phyloP scores from a whole-genome alignment of 1,140 invertebrate genomes.

The Conopomorpha cramerella region DNA sequence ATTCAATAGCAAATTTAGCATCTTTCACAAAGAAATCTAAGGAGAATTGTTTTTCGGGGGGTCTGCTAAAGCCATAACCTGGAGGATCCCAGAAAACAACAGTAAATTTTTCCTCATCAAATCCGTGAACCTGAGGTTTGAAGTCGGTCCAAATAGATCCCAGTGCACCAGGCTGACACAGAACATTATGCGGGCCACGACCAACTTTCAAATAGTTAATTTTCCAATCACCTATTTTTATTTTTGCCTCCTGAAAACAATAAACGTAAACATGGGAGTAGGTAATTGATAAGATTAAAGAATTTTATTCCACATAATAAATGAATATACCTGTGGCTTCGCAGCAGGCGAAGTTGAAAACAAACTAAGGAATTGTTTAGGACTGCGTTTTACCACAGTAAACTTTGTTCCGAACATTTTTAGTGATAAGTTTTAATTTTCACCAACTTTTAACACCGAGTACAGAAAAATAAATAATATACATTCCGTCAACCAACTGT shows the following conservation, averaged over 20 bases:
- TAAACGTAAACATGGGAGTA: too few relatives aligned
- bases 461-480: too few relatives aligned
- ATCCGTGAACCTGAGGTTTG: constrained; percentile 74
- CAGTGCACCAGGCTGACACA: constrained; percentile 78
- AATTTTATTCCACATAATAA: too few relatives aligned
- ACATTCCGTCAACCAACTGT: too few relatives aligned
- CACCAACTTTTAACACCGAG: too few relatives aligned
- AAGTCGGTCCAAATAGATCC: constrained; percentile 82
- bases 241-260: constrained; percentile 42
- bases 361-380: too few relatives aligned
- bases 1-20: constrained; percentile 68
- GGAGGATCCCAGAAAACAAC: constrained; percentile 87
- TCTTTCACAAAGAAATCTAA: constrained; percentile 76
- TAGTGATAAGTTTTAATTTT: too few relatives aligned
- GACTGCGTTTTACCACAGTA: too few relatives aligned
- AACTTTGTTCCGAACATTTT: too few relatives aligned
- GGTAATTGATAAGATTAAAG: too few relatives aligned
- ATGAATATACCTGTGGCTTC: too few relatives aligned
- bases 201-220: constrained; percentile 78
- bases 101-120: constrained; percentile 72
- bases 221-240: constrained; percentile 63
- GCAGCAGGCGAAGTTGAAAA: too few relatives aligned
- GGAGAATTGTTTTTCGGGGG: constrained; percentile 73
- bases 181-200: constrained; percentile 67
- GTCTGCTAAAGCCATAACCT: constrained; percentile 84